Conservation (phyloP, 2,888 invertebrate genomes). For the Pristionchus japonicus region DNA sequence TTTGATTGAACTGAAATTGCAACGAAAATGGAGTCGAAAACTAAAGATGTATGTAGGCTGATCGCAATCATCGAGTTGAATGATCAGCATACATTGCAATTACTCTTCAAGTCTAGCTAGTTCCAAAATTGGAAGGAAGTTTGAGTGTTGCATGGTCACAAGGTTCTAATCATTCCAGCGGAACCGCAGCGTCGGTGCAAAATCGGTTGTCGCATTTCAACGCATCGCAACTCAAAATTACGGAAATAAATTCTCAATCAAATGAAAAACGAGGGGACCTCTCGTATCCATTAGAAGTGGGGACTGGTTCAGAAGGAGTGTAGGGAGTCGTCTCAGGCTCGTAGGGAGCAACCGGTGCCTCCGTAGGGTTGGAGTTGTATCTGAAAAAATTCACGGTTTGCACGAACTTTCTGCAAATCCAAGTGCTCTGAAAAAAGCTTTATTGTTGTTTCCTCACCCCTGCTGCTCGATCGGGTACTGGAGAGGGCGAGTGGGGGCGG, state of each 20-base stretch:
- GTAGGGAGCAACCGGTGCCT: background rate
- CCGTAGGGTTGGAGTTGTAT: background rate
- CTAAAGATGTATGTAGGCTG: background rate
- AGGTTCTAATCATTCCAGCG: background rate
- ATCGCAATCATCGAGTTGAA: background rate
- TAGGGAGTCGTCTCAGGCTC: background rate
- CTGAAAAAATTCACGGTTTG: background rate
- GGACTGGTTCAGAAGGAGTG: background rate
- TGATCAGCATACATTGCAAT: background rate
- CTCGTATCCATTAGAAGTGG: background rate
- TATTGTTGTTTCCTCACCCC: background rate
- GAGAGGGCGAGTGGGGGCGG: background rate
- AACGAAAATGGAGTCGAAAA: no score
- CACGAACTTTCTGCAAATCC: no score
- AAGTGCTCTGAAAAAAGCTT: background rate
- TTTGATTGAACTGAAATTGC: no score
- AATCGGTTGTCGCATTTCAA: background rate
- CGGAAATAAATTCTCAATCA: background rate
- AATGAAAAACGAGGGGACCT: background rate
- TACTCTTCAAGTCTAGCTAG: background rate
- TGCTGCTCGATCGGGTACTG: background rate
- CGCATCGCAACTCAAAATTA: background rate
- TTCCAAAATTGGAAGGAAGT: background rate
- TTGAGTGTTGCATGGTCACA: background rate
- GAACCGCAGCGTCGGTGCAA: background rate